A percentile compares a stretch with the other conserved stretches of the same genome.
Conservation (phyloP, 2,113 vertebrate species). For the Alexandromys fortis region DNA sequence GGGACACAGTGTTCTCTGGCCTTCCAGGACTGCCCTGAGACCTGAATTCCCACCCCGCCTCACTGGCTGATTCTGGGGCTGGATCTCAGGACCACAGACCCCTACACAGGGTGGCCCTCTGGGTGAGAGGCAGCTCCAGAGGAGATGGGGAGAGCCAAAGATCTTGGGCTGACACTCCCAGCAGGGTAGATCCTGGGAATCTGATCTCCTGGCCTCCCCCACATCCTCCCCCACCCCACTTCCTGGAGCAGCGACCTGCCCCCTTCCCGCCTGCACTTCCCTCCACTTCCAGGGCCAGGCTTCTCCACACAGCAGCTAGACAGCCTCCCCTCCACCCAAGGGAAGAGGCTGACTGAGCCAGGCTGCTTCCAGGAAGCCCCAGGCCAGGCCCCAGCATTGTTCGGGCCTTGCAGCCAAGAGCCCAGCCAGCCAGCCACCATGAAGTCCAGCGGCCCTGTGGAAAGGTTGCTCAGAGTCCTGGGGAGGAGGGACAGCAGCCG, state of each 20-base stretch:
- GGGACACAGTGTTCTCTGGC: slow-evolving; percentile 67
- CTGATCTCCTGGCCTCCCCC: slow-evolving; percentile 77
- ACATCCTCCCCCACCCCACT: slow-evolving; percentile 68
- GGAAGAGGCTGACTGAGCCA: slow-evolving; percentile 75
- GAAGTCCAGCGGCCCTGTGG: slow-evolving; percentile 81
- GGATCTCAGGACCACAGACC: slow-evolving; percentile 23
- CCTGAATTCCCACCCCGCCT: slow-evolving; percentile 56
- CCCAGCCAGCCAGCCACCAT: slow-evolving; percentile 73
- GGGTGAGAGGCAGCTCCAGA: neutral
- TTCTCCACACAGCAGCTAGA: slow-evolving; percentile 78
- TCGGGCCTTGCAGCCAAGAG: slow-evolving; percentile 38
- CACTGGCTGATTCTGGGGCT: neutral
- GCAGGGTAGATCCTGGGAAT: slow-evolving; percentile 82
- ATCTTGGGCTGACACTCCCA: slow-evolving; percentile 72
- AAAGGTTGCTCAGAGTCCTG: slow-evolving; percentile 80
- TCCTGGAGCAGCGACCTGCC: slow-evolving; percentile 80
- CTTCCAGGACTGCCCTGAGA: slow-evolving; percentile 56
- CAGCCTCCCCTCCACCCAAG: slow-evolving; percentile 78
- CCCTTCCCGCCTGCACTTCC: slow-evolving; percentile 81
- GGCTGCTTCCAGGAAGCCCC: slow-evolving; percentile 75
- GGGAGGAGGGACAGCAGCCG: slow-evolving; percentile 81
- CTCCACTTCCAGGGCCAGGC: slow-evolving; percentile 81
- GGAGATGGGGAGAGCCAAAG: neutral
- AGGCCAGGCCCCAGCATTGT: slow-evolving; percentile 80
- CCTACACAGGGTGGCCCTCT: neutral